Conservation (phyloP, 2,797 vertebrate genomes). For the Sebastes variabilis region DNA sequence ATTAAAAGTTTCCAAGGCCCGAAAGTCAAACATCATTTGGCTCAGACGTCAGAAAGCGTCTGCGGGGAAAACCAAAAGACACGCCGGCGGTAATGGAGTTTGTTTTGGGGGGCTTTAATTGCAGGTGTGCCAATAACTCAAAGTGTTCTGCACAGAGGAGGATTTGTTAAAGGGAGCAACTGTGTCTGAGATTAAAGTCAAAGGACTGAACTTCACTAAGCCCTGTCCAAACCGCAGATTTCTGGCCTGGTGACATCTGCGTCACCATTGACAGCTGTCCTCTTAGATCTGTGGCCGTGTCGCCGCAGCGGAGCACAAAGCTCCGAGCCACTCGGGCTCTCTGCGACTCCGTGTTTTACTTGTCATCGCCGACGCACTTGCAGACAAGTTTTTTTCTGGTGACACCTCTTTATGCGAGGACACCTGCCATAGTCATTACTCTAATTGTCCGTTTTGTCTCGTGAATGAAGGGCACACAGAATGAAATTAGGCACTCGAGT, state of each 20-base stretch:
- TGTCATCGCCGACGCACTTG: slow-evolving; percentile 8
- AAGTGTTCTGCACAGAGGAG: slow-evolving; percentile 3
- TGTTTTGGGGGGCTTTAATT: slow-evolving; percentile 72
- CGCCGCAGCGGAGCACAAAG: not conserved
- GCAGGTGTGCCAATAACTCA: slow-evolving; percentile 66
- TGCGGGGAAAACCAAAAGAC: slow-evolving; percentile 44
- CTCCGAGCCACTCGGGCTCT: not conserved
- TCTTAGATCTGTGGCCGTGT: slow-evolving; percentile 31
- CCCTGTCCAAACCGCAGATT: slow-evolving; percentile 25
- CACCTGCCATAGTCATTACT: slow-evolving; percentile 66
- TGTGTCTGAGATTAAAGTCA: slow-evolving; percentile 58
- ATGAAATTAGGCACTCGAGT: slow-evolving; percentile 68
- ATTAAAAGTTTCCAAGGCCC: slow-evolving; percentile 76
- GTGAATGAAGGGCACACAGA: slow-evolving; percentile 59
- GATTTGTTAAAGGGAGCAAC: slow-evolving; percentile 46
- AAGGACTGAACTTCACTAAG: slow-evolving; percentile 42
- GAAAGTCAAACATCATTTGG: slow-evolving; percentile 82
- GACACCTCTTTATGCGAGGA: slow-evolving; percentile 45
- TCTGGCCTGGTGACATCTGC: slow-evolving; percentile 27
- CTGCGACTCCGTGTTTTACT: slow-evolving; percentile 22
- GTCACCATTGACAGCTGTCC: slow-evolving; percentile 56
- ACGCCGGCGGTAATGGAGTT: slow-evolving; percentile 59
- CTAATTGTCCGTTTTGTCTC: slow-evolving; percentile 57
- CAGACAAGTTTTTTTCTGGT: slow-evolving; percentile 18
- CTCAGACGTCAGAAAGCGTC: slow-evolving; percentile 58